Evolutionary conservation across 2,113 vertebrate genomes (phyloP).

Genomic region (Dromaius novaehollandiae): DNA sequence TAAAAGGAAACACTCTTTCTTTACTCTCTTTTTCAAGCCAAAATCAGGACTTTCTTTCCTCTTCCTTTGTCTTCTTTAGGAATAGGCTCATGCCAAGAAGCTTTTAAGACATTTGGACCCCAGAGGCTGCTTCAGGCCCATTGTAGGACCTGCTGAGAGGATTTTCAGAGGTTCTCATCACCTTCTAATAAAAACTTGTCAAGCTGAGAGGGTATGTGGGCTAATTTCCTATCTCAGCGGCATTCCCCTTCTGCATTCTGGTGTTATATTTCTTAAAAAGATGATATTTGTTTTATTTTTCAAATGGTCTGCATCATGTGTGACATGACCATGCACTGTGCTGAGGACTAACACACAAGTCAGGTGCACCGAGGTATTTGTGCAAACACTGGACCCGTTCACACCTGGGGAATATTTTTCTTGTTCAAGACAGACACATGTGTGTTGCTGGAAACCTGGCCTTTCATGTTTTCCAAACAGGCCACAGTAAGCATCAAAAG

Average conservation of each 20-base stretch:
- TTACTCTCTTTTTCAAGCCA: neutral
- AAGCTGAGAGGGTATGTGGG: neutral
- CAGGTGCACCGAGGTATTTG: neutral
- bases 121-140: neutral
- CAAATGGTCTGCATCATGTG: neutral
- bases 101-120: neutral
- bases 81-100: neutral
- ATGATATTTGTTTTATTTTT: neutral
- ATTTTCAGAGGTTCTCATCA: neutral
- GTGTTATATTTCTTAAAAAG: neutral
- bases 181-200: neutral
- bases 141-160: neutral
- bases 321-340: neutral
- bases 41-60: neutral
- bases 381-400: neutral
- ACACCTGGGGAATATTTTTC: neutral
- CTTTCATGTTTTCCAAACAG: neutral
- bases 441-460: neutral
- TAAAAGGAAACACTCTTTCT: neutral
- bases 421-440: rapidly evolving
- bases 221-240: neutral
- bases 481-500: neutral
- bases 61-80: neutral
- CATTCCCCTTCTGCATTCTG: neutral
- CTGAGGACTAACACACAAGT: neutral